Conservation (phyloP, 2,797 vertebrate genomes). For the Malacoraja senta region DNA sequence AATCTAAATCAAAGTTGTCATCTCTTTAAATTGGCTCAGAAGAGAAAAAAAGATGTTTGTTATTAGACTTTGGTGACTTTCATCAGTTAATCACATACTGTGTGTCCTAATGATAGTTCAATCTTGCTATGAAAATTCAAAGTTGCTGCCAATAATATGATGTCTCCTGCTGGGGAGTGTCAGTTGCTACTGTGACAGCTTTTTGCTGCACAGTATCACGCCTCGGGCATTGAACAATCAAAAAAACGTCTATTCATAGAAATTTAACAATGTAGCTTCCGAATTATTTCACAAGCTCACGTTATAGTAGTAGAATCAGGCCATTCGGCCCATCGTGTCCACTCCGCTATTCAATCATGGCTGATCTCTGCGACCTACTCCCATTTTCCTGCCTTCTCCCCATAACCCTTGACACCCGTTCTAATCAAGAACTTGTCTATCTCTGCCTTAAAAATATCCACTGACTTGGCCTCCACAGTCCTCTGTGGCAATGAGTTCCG, state of each 20-base stretch:
- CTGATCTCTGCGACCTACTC: too few relatives aligned
- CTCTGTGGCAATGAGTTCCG: too few relatives aligned
- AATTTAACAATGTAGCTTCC: not conserved
- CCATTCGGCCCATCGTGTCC: too few relatives aligned
- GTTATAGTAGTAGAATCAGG: too few relatives aligned
- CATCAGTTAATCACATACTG: slow-evolving; percentile 9
- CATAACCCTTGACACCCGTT: too few relatives aligned
- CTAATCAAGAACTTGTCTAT: too few relatives aligned
- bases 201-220: not conserved
- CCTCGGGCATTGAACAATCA: not conserved
- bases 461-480: too few relatives aligned
- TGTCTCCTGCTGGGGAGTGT: not conserved
- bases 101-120: not conserved
- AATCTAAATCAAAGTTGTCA: not conserved
- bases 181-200: slow-evolving; percentile 6
- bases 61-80: not conserved
- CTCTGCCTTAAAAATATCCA: too few relatives aligned
- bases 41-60: slow-evolving; percentile 8
- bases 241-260: not conserved
- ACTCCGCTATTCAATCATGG: too few relatives aligned
- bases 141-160: not conserved
- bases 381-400: too few relatives aligned
- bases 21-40: not conserved
- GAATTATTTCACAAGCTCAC: not conserved
- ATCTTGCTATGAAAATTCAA: slow-evolving; percentile 4